phyloP scores from a whole-genome alignment of 2,113 vertebrate genomes.

The Heliornis fulica region DNA sequence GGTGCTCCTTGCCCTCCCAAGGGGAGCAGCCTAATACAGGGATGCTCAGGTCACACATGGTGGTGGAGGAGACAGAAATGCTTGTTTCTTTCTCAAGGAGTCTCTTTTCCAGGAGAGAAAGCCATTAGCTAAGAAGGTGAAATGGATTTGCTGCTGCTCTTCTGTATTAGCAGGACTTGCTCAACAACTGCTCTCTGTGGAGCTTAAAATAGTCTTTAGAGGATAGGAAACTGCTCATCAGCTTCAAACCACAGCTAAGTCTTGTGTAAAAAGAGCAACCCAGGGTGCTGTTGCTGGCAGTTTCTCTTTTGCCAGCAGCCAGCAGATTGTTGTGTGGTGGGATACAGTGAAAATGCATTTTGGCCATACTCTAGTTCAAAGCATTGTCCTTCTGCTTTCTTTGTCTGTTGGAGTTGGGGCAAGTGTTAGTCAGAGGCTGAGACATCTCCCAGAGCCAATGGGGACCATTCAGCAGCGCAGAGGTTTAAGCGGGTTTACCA shows the following conservation, averaged over 20 bases:
- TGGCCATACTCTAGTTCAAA: not conserved
- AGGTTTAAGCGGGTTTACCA: not conserved
- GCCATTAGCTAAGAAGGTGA: not conserved
- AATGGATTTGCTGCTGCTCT: not conserved
- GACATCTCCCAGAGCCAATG: not conserved
- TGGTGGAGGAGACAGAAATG: not conserved
- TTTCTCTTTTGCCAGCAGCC: not conserved
- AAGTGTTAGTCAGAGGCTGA: not conserved
- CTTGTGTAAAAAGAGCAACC: not conserved
- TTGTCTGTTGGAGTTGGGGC: not conserved
- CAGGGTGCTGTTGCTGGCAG: not conserved
- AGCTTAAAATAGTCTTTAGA: conserved; percentile 14
- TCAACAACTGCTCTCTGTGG: conserved; percentile 5
- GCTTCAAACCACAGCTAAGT: not conserved
- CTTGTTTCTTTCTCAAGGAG: not conserved
- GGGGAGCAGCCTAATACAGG: not conserved
- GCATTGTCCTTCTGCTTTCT: not conserved
- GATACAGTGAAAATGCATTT: not conserved
- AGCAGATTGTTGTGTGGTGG: not conserved
- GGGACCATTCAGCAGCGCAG: not conserved
- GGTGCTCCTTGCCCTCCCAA: not conserved
- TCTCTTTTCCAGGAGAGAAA: not conserved
- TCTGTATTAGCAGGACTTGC: not conserved
- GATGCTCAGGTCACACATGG: not conserved
- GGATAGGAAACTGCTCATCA: not conserved